phyloP scores from a whole-genome alignment of 2,888 invertebrate species.

The Oligia fasciuncula region DNA sequence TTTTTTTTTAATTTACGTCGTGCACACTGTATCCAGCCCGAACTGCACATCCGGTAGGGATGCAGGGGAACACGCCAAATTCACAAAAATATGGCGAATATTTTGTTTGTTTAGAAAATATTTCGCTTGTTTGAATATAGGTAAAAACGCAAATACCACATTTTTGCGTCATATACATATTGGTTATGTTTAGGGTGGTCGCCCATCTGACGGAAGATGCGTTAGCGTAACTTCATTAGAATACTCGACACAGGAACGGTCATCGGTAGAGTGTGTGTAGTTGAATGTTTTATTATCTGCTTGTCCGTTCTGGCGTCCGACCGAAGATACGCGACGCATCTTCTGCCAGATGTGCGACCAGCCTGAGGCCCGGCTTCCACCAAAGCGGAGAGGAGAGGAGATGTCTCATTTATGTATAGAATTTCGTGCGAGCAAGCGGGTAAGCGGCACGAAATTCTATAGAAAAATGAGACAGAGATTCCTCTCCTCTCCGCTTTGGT shows the following conservation, averaged over 20 bases:
- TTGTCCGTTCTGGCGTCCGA: no score
- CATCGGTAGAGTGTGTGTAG: no score
- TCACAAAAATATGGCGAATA: background rate
- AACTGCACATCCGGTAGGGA: background rate
- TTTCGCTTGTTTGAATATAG: background rate
- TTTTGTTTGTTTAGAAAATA: background rate
- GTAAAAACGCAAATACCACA: constrained; percentile 5
- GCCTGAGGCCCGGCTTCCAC: no score
- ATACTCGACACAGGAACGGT: background rate
- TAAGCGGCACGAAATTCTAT: no score
- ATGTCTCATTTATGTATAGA: no score
- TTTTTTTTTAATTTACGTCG: background rate
- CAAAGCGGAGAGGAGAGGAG: no score
- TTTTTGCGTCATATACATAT: background rate
- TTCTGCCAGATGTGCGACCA: background rate
- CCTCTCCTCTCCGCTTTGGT: no score
- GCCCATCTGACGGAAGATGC: background rate
- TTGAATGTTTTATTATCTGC: no score
- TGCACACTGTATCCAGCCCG: background rate
- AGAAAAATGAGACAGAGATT: no score
- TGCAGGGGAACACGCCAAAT: background rate
- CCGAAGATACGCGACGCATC: background rate
- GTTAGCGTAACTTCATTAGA: background rate
- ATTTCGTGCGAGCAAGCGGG: no score
- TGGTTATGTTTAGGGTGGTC: background rate